Percentiles rank a stretch among this genome's conserved stretches.
These are phyloP conservation scores for Beroe forskalii DNA, from an alignment of 37 sponge, comb jelly and placozoan species.

Conservation along the genomic window DNA sequence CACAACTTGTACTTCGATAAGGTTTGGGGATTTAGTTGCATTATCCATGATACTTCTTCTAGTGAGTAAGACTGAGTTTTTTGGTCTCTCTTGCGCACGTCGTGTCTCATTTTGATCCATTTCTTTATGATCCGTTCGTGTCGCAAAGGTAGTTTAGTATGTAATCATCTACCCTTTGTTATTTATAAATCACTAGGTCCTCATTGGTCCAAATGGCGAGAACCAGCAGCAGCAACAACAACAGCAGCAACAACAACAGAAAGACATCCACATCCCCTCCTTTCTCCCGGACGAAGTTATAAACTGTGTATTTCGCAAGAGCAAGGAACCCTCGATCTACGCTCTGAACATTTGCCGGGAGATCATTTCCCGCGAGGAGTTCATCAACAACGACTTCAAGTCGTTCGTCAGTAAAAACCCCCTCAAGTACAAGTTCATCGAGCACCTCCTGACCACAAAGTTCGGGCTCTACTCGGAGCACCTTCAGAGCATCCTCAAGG, in stretches of 20 bases:
- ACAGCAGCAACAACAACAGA: background rate
- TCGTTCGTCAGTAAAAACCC: slow-evolving; percentile 63
- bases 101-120: too few relatives aligned
- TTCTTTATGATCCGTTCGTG: too few relatives aligned
- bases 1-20: slow-evolving; percentile 60
- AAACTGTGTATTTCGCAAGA: slow-evolving; percentile 53
- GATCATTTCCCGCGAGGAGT: slow-evolving; percentile 51
- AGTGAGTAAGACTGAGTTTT: background rate
- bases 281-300: slow-evolving; percentile 55
- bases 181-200: too few relatives aligned
- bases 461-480: slow-evolving; percentile 46
- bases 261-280: slow-evolving; percentile 18
- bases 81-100: background rate
- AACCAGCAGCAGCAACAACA: background rate
- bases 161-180: too few relatives aligned
- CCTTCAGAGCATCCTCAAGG: slow-evolving; percentile 63
- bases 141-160: too few relatives aligned
- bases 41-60: too few relatives aligned
- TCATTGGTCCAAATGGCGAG: slow-evolving; percentile 33
- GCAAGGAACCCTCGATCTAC: slow-evolving; percentile 54
- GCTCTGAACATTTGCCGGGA: slow-evolving; percentile 60
- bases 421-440: slow-evolving; percentile 61
- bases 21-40: too few relatives aligned
- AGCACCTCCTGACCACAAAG: slow-evolving; percentile 38
- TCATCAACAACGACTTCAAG: slow-evolving; percentile 60